phyloP scores from a whole-genome alignment of 2,113 vertebrate species.

The Bubo bubo region DNA sequence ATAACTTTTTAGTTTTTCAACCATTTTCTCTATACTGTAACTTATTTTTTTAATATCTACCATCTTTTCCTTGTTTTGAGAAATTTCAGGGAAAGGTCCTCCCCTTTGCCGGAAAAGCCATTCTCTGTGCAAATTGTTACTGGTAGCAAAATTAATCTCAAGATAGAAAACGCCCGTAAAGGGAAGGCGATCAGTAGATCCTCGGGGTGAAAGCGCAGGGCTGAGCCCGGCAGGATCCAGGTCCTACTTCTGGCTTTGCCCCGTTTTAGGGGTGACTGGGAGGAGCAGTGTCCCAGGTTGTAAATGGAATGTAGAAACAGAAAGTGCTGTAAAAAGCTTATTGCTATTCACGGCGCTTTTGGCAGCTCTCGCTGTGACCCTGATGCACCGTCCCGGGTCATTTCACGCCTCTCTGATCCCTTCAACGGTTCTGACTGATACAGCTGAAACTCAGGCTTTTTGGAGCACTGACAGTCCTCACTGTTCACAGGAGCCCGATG shows the following conservation, averaged over 20 bases:
- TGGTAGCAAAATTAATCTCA: not conserved
- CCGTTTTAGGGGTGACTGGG: rapidly evolving
- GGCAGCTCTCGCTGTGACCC: not conserved
- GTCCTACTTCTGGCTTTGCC: not conserved
- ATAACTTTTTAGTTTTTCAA: not conserved
- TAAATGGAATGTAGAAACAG: not conserved
- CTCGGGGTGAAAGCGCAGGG: not conserved
- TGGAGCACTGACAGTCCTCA: rapidly evolving
- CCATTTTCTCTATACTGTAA: not conserved
- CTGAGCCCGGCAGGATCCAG: not conserved
- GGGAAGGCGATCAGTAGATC: too few species aligned
- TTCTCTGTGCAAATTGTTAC: not conserved
- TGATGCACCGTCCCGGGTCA: rapidly evolving
- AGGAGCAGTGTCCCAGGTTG: not conserved
- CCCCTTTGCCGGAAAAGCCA: not conserved
- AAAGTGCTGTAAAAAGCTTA: not conserved
- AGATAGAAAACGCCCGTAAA: rapidly evolving
- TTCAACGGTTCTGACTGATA: rapidly evolving
- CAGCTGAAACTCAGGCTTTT: not conserved
- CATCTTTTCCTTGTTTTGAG: not conserved
- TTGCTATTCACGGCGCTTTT: rapidly evolving
- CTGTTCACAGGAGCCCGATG: not conserved
- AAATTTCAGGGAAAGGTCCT: not conserved
- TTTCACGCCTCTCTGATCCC: not conserved
- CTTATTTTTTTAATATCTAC: not conserved